Evolutionary conservation across 2,888 invertebrate species (phyloP), one percentile per base, ranked within the genome.

Genomic region (Tillus elongatus): DNA sequence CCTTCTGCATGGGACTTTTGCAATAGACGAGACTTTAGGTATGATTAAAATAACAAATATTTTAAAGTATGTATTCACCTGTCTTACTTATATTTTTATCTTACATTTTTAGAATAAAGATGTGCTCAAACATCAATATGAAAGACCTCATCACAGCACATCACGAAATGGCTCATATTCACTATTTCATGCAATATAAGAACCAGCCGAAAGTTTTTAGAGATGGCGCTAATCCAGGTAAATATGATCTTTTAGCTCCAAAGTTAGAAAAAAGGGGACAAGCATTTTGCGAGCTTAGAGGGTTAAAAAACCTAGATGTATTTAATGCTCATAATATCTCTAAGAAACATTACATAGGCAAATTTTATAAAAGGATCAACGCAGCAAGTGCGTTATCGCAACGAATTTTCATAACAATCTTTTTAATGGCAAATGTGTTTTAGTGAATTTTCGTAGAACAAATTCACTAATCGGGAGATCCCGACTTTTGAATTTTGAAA

Each of bases 1-100:
- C 89, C 92, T 0, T 88, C 91, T 0, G 90, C 92, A 0, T 92
- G 92, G 87, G 91, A 92, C 66, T 92, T 92, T 64, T 92, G 91
- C 60, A 89, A 91, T 54, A 73, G 81, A 35, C 75, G 83, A 44
- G 92, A 93, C 57, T 92, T 81, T 58, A 75, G 89, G 88, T 86
- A 61, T 46, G 29, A 3, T 11, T 3, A 32, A 19, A 29, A 29
- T 29, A 6, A 32, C n/a, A 28, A 13, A 12, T 15, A 15, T 30
- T n/a, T 41, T 15, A 2, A 4, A 3, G 3, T 16, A 32, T n/a
- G 8, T 33, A 29, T 35, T 46, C n/a, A 19, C 24, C n/a, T n/a
- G n/a, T n/a, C n/a, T n/a, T n/a, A 19, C 24, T 19, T 8, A 29
- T 16, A 26, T 35, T 37, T 16, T 15, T 13, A 27, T 29, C 12